Conservation (phyloP, 2,888 invertebrate species). For the Meta bourneti region DNA sequence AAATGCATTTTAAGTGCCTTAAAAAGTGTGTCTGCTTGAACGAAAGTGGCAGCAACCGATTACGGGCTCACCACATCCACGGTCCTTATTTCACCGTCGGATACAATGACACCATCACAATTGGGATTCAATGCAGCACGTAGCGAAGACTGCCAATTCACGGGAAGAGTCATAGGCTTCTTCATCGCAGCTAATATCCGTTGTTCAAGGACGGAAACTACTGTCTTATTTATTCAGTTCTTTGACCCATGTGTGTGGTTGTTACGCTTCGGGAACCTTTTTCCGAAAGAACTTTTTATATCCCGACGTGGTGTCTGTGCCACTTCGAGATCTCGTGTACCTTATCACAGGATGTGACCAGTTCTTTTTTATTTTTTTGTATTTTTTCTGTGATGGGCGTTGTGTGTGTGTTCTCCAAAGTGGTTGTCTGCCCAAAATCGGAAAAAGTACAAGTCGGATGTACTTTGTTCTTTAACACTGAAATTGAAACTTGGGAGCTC, state of each 20-base stretch:
- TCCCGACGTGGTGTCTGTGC: constrained; percentile 36
- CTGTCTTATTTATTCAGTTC: constrained; percentile 69
- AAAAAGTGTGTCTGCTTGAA: neutral
- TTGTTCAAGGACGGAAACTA: constrained; percentile 60
- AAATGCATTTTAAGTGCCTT: too few species aligned
- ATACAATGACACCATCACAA: constrained; percentile 4
- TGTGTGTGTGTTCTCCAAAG: neutral
- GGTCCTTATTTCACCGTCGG: neutral
- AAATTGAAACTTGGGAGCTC: neutral
- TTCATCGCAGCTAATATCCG: constrained; percentile 14
- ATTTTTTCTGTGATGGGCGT: neutral
- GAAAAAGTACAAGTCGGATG: neutral
- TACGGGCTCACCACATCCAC: neutral
- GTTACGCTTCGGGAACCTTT: constrained; percentile 59
- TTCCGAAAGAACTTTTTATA: constrained; percentile 45
- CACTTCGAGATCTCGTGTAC: constrained; percentile 10
- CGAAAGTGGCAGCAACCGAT: neutral
- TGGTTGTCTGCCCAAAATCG: neutral
- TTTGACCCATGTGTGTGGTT: constrained; percentile 66
- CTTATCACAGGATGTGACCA: neutral
- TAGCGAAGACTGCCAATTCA: constrained; percentile 1
- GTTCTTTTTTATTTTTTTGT: neutral
- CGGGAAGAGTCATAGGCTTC: neutral
- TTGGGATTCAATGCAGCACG: neutral
- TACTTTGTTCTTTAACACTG: neutral